Evolutionary conservation across 2,113 vertebrate species (phyloP).

Genomic region (Centropus unirufus): DNA sequence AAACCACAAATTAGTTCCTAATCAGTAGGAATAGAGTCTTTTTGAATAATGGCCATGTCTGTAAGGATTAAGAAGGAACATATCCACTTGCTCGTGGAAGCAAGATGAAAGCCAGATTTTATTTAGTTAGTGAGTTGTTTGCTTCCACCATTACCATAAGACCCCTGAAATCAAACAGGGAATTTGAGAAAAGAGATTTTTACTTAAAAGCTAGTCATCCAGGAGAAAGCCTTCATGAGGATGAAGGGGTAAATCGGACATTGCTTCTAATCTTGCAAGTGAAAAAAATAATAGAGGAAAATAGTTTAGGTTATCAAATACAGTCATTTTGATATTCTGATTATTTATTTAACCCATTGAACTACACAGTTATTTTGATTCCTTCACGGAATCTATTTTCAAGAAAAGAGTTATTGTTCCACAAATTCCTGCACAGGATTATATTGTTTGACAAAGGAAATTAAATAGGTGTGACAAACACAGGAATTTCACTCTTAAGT

Average conservation of each 20-base stretch:
- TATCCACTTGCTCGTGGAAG: neutral
- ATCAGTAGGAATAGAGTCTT: neutral
- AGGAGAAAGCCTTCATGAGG: neutral
- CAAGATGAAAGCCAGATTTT: neutral
- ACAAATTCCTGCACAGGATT: neutral
- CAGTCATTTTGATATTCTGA: neutral
- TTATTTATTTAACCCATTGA: neutral
- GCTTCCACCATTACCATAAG: neutral
- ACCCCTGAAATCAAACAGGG: neutral
- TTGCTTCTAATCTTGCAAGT: neutral
- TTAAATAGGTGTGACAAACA: neutral
- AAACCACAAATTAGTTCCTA: slow-evolving; percentile 18
- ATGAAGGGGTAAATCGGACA: neutral
- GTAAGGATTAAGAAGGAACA: neutral
- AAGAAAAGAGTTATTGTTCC: neutral
- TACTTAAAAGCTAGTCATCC: neutral
- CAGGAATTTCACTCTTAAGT: neutral
- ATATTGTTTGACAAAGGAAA: neutral
- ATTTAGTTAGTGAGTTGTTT: neutral
- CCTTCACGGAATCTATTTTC: neutral
- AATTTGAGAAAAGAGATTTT: neutral
- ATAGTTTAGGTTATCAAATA: neutral
- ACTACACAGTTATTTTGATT: neutral
- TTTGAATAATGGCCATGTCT: neutral
- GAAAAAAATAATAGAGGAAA: neutral